phyloP scores from a whole-genome alignment of 2,888 invertebrate species.

The Apoda limacodes region DNA sequence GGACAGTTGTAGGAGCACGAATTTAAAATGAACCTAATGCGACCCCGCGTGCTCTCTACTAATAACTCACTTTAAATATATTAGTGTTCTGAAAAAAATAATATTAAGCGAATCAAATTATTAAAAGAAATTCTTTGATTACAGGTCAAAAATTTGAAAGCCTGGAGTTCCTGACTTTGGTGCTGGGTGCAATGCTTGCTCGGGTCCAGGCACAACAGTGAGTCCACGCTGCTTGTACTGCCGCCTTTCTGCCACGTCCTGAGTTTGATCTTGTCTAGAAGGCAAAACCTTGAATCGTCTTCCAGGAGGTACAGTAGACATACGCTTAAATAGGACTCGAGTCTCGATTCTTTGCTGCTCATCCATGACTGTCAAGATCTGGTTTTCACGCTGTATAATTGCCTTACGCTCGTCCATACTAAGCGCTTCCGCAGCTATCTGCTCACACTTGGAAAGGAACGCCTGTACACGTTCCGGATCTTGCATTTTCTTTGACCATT shows the following conservation, averaged over 20 bases:
- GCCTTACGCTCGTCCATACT: slow-evolving; percentile 51
- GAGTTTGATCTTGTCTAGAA: slow-evolving; percentile 31
- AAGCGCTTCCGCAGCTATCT: slow-evolving; percentile 43
- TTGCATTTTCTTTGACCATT: slow-evolving; percentile 48
- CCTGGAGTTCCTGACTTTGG: slow-evolving; percentile 41
- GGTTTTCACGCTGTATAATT: slow-evolving; percentile 40
- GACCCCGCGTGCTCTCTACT: neutral
- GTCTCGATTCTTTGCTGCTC: slow-evolving; percentile 40
- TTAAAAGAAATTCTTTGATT: too few relatives aligned
- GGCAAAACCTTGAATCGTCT: slow-evolving; percentile 51
- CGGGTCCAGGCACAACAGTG: slow-evolving; percentile 47
- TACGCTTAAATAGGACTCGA: slow-evolving; percentile 49
- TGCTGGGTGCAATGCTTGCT: slow-evolving; percentile 35
- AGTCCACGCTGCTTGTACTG: slow-evolving; percentile 44
- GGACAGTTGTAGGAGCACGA: too few relatives aligned
- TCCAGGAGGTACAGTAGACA: slow-evolving; percentile 48
- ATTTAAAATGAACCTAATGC: too few relatives aligned
- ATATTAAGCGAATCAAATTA: too few relatives aligned
- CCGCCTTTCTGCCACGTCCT: slow-evolving; percentile 33
- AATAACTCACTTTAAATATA: too few relatives aligned
- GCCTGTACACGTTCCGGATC: slow-evolving; percentile 52
- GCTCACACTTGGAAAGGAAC: slow-evolving; percentile 47
- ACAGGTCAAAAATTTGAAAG: slow-evolving; percentile 50
- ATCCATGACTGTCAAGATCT: slow-evolving; percentile 44
- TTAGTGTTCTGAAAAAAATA: too few relatives aligned